phyloP scores from a whole-genome alignment of 2,113 vertebrate genomes.

The Panurus biarmicus region DNA sequence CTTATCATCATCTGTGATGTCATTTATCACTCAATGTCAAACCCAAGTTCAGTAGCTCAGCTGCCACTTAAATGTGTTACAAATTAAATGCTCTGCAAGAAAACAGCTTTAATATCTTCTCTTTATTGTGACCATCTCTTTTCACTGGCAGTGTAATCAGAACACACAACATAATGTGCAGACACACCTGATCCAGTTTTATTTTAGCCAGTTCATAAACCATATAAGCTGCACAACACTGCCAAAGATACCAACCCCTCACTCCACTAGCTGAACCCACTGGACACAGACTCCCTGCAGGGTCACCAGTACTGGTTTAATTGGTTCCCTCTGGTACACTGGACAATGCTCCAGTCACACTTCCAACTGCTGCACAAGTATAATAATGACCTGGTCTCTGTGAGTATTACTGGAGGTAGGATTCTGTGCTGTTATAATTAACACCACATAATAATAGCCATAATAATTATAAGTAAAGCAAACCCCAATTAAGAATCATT shows the following conservation, averaged over 20 bases:
- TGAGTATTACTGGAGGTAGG: not conserved
- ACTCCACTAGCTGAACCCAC: not conserved
- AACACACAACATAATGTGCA: not conserved
- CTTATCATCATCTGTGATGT: not conserved
- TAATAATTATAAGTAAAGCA: not conserved
- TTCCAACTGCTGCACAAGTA: not conserved
- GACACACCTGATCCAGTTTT: not conserved
- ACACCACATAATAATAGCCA: not conserved
- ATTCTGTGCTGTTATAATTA: not conserved
- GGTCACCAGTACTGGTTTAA: not conserved
- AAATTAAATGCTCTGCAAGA: not conserved
- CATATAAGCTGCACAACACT: not conserved
- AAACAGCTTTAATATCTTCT: not conserved
- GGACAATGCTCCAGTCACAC: not conserved
- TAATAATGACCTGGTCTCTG: not conserved
- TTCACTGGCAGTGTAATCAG: not conserved
- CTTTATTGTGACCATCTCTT: not conserved
- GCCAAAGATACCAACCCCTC: not conserved
- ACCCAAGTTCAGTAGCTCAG: not conserved
- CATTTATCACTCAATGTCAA: not conserved
- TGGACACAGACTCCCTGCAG: not conserved
- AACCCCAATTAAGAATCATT: not conserved
- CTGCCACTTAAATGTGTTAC: not conserved
- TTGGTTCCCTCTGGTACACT: not conserved
- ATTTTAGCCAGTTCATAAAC: not conserved